A percentile compares a stretch with the other conserved stretches of the same genome.
Conservation (phyloP, 2,797 vertebrate genomes). For the Cynodonichthys magdalenae region DNA sequence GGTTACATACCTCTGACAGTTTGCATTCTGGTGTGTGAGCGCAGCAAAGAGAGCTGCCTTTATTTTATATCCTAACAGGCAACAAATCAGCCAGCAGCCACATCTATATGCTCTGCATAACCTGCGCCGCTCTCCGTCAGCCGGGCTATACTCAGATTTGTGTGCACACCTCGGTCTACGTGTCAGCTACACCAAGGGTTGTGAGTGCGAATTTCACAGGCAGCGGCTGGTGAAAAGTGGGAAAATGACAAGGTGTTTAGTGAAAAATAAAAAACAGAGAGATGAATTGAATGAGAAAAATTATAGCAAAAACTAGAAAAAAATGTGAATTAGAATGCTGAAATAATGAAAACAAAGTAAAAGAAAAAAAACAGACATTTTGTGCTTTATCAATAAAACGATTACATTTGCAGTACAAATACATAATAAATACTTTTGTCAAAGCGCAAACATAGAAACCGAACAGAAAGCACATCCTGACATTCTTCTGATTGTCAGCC, state of each 20-base stretch:
- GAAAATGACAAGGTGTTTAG: conserved; percentile 57
- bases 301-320: background rate
- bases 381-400: too few relatives aligned
- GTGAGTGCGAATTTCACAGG: conserved; percentile 59
- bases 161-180: conserved; percentile 12
- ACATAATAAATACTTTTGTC: too few relatives aligned
- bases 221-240: conserved; percentile 73
- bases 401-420: too few relatives aligned
- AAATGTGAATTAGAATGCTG: too few relatives aligned
- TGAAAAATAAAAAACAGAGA: conserved; percentile 29
- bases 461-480: too few relatives aligned
- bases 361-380: background rate
- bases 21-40: conserved; percentile 6
- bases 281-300: background rate
- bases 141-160: background rate
- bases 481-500: too few relatives aligned
- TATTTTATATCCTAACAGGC: conserved; percentile 60
- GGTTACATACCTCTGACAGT: conserved; percentile 7
- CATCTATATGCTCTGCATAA: conserved; percentile 47
- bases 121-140: conserved; percentile 19
- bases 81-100: conserved; percentile 74
- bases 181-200: conserved; percentile 14
- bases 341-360: too few relatives aligned
- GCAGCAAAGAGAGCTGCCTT: conserved; percentile 33
- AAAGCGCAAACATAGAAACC: too few relatives aligned